Percentiles rank a stretch among this genome's conserved stretches.
phyloP scores from a whole-genome alignment of 1,140 invertebrate species.

The Macrocentrus cingulum region DNA sequence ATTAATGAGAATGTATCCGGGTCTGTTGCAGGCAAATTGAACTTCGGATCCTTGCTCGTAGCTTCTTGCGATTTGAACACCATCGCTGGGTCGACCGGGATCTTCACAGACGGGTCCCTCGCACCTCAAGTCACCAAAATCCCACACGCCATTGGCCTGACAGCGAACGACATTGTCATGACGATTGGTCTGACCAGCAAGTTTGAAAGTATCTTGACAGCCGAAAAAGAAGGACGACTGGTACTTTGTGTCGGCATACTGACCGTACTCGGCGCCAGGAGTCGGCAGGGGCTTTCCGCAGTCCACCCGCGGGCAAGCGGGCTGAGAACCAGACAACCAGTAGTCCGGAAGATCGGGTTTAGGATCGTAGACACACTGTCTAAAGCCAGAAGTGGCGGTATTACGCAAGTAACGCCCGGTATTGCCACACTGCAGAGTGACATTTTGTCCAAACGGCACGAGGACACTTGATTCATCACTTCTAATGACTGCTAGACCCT shows the following conservation, averaged over 20 bases:
- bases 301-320: slow-evolving; percentile 83
- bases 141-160: slow-evolving; percentile 91
- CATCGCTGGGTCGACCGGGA: slow-evolving; percentile 90
- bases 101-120: slow-evolving; percentile 95
- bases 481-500: slow-evolving; percentile 77
- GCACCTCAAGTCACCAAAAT: slow-evolving; percentile 93
- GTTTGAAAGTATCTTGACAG: slow-evolving; percentile 93
- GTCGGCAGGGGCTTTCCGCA: slow-evolving; percentile 86
- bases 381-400: slow-evolving; percentile 78
- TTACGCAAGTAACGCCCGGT: slow-evolving; percentile 76
- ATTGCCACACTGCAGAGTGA: slow-evolving; percentile 78
- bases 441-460: slow-evolving; percentile 87
- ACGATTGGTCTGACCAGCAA: slow-evolving; percentile 87
- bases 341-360: slow-evolving; percentile 86
- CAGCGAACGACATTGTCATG: slow-evolving; percentile 92
- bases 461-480: slow-evolving; percentile 77
- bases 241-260: slow-evolving; percentile 83
- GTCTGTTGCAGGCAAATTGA: slow-evolving; percentile 83
- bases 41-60: slow-evolving; percentile 94
- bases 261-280: slow-evolving; percentile 89
- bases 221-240: slow-evolving; percentile 94
- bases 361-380: slow-evolving; percentile 95
- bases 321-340: slow-evolving; percentile 85
- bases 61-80: slow-evolving; percentile 82
- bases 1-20: slow-evolving; percentile 92